Base-by-base conservation (phyloP, 2,888 invertebrate species). In the Drosophila limbata region DNA sequence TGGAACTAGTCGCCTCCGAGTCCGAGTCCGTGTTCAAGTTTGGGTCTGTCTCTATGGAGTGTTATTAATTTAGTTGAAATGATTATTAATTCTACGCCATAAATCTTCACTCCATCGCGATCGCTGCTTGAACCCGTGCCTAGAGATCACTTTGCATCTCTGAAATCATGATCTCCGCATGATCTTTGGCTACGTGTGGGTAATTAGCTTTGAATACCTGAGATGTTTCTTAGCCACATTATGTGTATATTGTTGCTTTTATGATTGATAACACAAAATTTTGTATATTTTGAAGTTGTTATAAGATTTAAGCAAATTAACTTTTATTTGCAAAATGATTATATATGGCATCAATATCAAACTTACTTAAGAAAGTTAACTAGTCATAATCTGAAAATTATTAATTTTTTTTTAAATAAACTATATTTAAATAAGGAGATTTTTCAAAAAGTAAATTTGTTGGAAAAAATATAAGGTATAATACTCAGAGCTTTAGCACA, bases 1-100 rank as follows among this genome's bases (percentile, higher is more conserved):
- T 55, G 62, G 35, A 59, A 59, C 48, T 59, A 61, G 68, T 63
- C 76, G 62, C 64, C 57, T 52, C n/a, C 10, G 35, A 15, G 74
- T 33, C 25, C 25, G 25, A 25, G 8, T 21, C 44, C 17, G 10
- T 3, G 8, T 13, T 17, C 1, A 5, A n/a, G 45, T n/a, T 17
- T 33, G 11, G 5, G 37, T 57, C 57, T 51, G 9, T n/a, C 19
- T 44, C 51, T 44, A 50, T 33, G 56, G 33, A n/a, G 69, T 55
- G 69, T 85, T 85, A 90, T 90, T 85, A 85, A 85, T 90, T 85
- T 81, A 84, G 84, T 75, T 86, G 69, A 84, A 90, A 90, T 75
- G 84, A 87, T 90, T 90, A 85, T 85, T 85, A 88, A 85, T 85
- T 90, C 75, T 57, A 44, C 45, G 51, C 61, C 84, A 90, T 85